Evolutionary conservation across 2,888 invertebrate genomes (phyloP), one percentile per base, ranked within the genome.

Genomic region (Anarsia innoxiella): DNA sequence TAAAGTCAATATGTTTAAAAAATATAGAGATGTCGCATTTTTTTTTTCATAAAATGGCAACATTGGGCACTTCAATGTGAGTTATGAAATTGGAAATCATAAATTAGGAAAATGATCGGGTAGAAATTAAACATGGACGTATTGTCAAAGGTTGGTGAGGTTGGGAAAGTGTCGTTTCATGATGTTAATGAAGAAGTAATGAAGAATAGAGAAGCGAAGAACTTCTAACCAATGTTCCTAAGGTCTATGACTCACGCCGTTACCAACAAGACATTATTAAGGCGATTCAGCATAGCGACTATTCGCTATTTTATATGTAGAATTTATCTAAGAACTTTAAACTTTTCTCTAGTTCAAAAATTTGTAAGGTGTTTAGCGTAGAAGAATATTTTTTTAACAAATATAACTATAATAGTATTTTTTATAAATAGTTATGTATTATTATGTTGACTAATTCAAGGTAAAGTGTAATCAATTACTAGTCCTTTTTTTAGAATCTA

Each of bases 311-410:
- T 59, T 56, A 57, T 55, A n/a, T 55, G 39, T 64, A 57, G 59
- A 56, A 44, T 50, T 76, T 63, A 69, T 58, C 72, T 78, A 76
- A 77, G 68, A 71, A 61, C 49, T 66, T 74, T 70, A 57, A 65
- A 63, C n/a, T 55, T 64, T 66, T 52, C 51, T 55, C 66, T 69
- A 68, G 53, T 70, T 73, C 51, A 67, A 70, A 74, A 75, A 72
- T 69, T 77, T 73, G 69, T 77, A 67, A 75, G 66, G 65, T 70
- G 68, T 72, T 71, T 77, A 82, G 78, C 76, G 70, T 83, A 82
- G 83, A 83, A 83, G 83, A 83, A 83, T 82, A 83, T 60, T 72
- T 76, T 72, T 69, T 69, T 73, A 76, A 77, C 69, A 75, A 72
- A 74, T 77, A 68, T 73, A 70, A 60, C 63, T 72, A 69, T 64